phyloP scores from a whole-genome alignment of 2,888 invertebrate genomes.

The Cataglyphis livida region DNA sequence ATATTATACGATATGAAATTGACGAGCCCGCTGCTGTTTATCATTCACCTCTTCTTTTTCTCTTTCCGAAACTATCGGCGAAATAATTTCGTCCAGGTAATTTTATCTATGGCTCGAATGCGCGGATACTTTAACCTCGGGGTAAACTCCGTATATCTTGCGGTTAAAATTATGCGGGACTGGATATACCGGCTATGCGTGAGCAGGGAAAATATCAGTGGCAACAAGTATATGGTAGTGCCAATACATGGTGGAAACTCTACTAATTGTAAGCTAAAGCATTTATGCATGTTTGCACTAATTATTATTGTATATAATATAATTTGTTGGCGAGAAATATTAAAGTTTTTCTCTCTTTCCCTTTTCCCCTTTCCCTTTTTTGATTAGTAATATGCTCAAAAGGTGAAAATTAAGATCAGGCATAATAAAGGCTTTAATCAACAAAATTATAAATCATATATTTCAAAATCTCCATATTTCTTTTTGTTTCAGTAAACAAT shows the following conservation, averaged over 20 bases:
- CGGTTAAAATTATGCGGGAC: slow-evolving; percentile 62
- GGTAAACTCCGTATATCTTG: slow-evolving; percentile 59
- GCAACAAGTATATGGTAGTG: slow-evolving; percentile 49
- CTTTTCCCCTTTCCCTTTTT: neutral
- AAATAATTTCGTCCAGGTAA: slow-evolving; percentile 42
- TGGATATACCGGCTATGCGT: slow-evolving; percentile 59
- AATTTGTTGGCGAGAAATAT: neutral
- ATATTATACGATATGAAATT: slow-evolving; percentile 61
- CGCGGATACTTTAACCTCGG: slow-evolving; percentile 64
- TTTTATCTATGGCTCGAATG: slow-evolving; percentile 15
- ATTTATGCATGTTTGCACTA: slow-evolving; percentile 3
- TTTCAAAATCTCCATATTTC: neutral
- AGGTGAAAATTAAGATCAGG: neutral
- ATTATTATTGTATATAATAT: slow-evolving; percentile 12
- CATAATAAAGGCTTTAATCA: neutral
- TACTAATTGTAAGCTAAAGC: slow-evolving; percentile 30
- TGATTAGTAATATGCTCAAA: neutral
- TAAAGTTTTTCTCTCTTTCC: neutral
- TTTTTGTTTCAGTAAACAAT: neutral
- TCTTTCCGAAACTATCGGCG: slow-evolving; percentile 45
- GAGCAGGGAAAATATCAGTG: slow-evolving; percentile 52
- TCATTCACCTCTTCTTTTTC: slow-evolving; percentile 41
- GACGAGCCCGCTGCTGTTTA: slow-evolving; percentile 60
- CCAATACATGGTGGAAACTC: slow-evolving; percentile 27
- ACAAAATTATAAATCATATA: neutral